These are phyloP conservation scores for Scylla paramamosain DNA, from an alignment of 1,140 invertebrate species.

Conservation along the genomic window DNA sequence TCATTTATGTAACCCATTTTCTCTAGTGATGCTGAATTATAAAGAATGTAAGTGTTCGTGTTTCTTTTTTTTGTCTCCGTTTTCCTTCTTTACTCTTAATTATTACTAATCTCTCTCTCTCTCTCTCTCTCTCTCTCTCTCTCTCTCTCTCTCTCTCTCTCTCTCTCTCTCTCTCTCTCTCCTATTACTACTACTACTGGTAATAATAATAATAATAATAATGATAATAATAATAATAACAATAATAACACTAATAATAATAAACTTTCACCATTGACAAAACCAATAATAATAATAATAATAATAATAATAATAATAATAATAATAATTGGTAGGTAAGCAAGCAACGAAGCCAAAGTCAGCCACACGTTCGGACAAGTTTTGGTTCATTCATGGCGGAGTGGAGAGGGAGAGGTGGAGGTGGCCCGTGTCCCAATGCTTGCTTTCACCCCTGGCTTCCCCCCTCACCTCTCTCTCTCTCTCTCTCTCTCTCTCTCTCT, in stretches of 20 bases:
- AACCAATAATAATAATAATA: too few species aligned
- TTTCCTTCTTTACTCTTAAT: background rate
- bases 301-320: too few species aligned
- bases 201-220: too few species aligned
- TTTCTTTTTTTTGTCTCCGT: background rate
- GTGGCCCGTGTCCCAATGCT: background rate
- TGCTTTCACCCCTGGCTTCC: background rate
- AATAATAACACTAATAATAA: too few species aligned
- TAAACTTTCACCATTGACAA: too few species aligned
- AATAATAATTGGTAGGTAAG: too few species aligned
- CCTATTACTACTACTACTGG: too few species aligned
- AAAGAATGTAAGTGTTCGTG: background rate
- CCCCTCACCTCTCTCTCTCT: background rate
- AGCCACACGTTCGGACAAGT: background rate
- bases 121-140: slow-evolving; percentile 20
- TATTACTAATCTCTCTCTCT: background rate
- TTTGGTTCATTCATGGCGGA: background rate
- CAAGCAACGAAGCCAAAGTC: background rate
- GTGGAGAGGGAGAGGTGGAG: background rate
- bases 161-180: background rate
- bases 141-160: slow-evolving; percentile 20
- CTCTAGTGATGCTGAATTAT: background rate
- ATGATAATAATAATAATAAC: too few species aligned
- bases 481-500: slow-evolving; percentile 18
- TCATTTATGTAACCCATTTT: background rate